phyloP scores from a whole-genome alignment of 2,113 vertebrate genomes.

The Steatornis caripensis region DNA sequence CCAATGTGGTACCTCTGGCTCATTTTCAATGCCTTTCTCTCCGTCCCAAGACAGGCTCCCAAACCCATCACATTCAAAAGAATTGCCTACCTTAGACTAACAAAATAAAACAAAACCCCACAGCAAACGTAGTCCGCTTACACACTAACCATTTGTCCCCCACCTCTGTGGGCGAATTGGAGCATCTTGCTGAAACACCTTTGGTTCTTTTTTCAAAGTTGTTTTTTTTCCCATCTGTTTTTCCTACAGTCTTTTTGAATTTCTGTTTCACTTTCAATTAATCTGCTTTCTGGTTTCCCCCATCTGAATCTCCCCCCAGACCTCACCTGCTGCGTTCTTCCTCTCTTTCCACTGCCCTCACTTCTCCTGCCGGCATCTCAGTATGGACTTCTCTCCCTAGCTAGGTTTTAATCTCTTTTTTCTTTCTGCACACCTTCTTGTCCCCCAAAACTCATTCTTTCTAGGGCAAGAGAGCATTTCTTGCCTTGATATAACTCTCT shows the following conservation, averaged over 20 bases:
- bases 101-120: not conserved
- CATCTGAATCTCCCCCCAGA: not conserved
- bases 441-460: not conserved
- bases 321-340: not conserved
- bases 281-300: not conserved
- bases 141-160: not conserved
- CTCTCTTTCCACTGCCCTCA: not conserved
- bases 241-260: not conserved
- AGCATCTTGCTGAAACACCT: not conserved
- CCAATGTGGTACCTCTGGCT: not conserved
- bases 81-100: not conserved
- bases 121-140: not conserved
- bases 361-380: not conserved
- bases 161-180: not conserved
- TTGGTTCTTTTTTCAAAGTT: not conserved
- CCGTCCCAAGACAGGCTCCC: not conserved
- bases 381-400: not conserved
- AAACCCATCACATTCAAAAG: not conserved
- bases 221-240: not conserved
- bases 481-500: not conserved
- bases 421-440: not conserved
- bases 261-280: not conserved
- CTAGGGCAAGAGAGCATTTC: not conserved
- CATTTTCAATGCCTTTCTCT: not conserved
- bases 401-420: not conserved